Evolutionary conservation across 2,797 vertebrate genomes (phyloP), one percentile per base, ranked within the genome.

Genomic region (Halcyon badia): DNA sequence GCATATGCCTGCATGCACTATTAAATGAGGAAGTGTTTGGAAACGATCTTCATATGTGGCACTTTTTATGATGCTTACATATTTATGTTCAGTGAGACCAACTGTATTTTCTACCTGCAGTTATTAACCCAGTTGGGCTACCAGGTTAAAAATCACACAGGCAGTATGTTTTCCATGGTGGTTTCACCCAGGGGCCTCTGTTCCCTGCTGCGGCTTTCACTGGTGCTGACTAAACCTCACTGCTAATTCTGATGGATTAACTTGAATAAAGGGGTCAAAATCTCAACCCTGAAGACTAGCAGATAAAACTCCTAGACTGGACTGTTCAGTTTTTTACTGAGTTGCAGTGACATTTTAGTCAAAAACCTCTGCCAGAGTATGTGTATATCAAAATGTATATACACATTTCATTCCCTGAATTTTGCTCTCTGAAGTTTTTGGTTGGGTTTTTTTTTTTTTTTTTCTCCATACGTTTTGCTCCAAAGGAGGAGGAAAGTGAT

Each of bases 1-100:
- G 6, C 2, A 2, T 6, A n/a, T 24, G n/a, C 26, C 28, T 65
- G 14, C 14, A 14, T 31, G 11, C n/a, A 4, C 65, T 42, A 1
- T 9, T 61, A 76, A 62, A 56, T 2, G 14, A 28, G 68, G 21
- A 52, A 48, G 33, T 39, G 14, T 70, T 79, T 62, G 42, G 42
- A 77, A 94, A 77, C 2, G 65, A 39, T 64, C 37, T 58, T 87
- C 71, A 83, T 48, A 25, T 25, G 35, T 12, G 58, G 5, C 30
- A 72, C 19, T 51, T 82, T 62, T 83, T 44, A 37, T 48, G 22
- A 30, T 48, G 21, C 18, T 82, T 85, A 70, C 92, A 82, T 84
- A 79, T 79, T 81, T 41, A 78, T 26, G 12, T 58, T 35, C 61
- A 90, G 42, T n/a, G 70, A 58, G 13, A 3, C 11, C 69, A 51